phyloP scores from a whole-genome alignment of 2,888 invertebrate species.

The Cantharis lateralis region DNA sequence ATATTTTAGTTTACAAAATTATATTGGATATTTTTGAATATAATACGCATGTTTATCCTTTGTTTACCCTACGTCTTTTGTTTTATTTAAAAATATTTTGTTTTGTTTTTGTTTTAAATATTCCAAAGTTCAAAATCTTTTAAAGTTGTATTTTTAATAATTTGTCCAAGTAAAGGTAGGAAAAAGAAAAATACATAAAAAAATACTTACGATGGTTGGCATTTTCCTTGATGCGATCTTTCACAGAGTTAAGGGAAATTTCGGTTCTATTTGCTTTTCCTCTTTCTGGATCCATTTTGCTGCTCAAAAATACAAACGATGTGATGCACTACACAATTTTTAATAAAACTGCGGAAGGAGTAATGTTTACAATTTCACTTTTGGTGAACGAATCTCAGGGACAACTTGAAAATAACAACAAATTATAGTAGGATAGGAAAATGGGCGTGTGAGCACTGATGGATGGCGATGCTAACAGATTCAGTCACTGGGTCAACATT shows the following conservation, averaged over 20 bases:
- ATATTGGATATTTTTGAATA: too few species aligned
- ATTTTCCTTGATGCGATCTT: slow-evolving; percentile 16
- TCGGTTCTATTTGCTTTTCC: slow-evolving; percentile 4
- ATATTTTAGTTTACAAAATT: background rate
- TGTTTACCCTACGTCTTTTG: too few species aligned
- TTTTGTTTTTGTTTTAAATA: too few species aligned
- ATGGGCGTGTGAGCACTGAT: background rate
- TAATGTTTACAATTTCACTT: background rate
- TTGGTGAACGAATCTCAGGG: background rate
- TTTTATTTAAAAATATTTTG: too few species aligned
- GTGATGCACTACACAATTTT: background rate
- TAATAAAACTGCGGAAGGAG: background rate
- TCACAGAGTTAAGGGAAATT: slow-evolving; percentile 7
- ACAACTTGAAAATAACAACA: background rate
- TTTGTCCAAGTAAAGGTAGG: too few species aligned
- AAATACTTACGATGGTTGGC: slow-evolving; percentile 23
- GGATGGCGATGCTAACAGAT: background rate
- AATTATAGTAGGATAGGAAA: background rate
- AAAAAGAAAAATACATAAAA: too few species aligned
- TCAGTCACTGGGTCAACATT: background rate
- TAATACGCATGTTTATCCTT: too few species aligned
- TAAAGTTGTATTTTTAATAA: too few species aligned
- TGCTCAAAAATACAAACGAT: background rate
- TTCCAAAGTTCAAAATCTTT: too few species aligned
- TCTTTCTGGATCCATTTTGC: slow-evolving; percentile 19